phyloP scores from a whole-genome alignment of 2,888 invertebrate species.

The Amblyjoppa proteus region DNA sequence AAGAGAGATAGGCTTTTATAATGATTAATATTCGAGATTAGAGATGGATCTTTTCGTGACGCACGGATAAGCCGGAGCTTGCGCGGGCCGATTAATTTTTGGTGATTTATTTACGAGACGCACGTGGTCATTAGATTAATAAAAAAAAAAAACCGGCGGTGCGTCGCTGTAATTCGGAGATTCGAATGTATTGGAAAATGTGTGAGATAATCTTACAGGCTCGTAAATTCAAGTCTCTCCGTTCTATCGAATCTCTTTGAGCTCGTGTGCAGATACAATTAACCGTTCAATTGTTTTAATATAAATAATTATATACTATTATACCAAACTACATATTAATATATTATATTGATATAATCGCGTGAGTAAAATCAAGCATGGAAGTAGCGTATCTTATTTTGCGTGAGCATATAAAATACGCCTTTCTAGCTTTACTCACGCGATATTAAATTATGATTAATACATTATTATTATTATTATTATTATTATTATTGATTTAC shows the following conservation, averaged over 20 bases:
- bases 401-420: no score
- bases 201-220: no score
- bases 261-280: no score
- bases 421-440: background rate
- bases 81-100: background rate
- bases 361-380: background rate
- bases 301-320: no score
- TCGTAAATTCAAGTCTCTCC: no score
- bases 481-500: background rate
- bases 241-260: background rate
- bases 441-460: no score
- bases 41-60: background rate
- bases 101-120: background rate
- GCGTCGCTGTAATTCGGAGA: no score
- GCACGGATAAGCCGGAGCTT: background rate
- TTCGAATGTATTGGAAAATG: no score
- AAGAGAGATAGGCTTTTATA: background rate
- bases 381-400: background rate
- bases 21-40: slow-evolving; percentile 5
- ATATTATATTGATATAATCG: no score
- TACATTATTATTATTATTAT: background rate
- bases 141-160: background rate
- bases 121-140: background rate
- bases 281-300: no score
- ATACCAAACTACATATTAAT: no score